Base-by-base conservation (phyloP, 2,797 vertebrate species). In the Schizopygopsis malacanthus region DNA sequence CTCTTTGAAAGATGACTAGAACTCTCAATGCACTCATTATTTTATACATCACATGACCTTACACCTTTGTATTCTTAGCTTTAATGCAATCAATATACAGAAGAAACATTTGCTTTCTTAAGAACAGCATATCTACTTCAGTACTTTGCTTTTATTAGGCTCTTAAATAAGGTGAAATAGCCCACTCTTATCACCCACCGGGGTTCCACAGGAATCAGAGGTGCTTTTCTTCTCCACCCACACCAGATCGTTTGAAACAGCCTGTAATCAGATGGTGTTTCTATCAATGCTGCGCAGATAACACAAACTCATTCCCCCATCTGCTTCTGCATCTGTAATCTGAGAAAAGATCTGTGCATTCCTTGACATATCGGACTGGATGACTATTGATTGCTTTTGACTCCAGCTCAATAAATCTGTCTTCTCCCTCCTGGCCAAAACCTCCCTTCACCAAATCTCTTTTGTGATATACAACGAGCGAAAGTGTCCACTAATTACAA, bases 121-220 rank as follows among this genome's bases (percentile, higher is more conserved):
- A 12, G 22, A 43, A 79, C 4, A 16, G 6, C 59, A 65, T 33
- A 6, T 63, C 39, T 15, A 6, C 56, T 25, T 63, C 18, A 45
- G 9, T 43, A 45, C 6, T 65, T 20, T 25, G 8, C 20, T 59
- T 39, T 59, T 37, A 79, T 41, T 43, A 41, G 41, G 0, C 39
- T n/a, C 9, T 2, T 25, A 43, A 43, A 61, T 8, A 16, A 43
- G 9, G 43, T 73, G 54, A 56, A 59, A 73, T 47, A 41, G 10
- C 25, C 15, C 54, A 22, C 15, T 73, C 15, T 73, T 61, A 43
- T 73, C 56, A 76, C 41, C 71, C 82, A 83, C 71, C 5, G 11
- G n/a, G 43, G 25, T 75, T 63, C 18, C n/a, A 76, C 18, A 65
- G 25, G 56, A 20, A 83, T 63, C 43, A 63, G 18, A 65, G 33